Evolutionary conservation across 2,797 vertebrate genomes (phyloP), one percentile per base, ranked within the genome.

Genomic region (Lates japonicus): DNA sequence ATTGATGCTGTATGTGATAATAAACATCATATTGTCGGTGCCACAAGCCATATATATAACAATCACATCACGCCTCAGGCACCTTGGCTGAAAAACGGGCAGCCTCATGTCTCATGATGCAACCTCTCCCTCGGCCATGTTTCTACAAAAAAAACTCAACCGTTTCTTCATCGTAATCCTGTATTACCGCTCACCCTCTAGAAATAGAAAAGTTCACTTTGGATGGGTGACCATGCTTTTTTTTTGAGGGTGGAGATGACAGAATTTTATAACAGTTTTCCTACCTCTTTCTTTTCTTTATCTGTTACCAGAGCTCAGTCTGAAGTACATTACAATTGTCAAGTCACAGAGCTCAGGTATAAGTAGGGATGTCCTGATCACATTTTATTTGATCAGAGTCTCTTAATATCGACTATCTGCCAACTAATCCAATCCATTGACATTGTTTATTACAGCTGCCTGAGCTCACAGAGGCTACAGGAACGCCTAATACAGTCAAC

Each of bases 1-100:
- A 74, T 46, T 72, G 67, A 66, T 76, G 70, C 70, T 12, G n/a
- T n/a, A n/a, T n/a, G 31, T 22, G 57, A 65, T 71, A 64, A 67
- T 10, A 37, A 74, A 31, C 77, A 14, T 78, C 33, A 20, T 16
- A 39, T 35, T 52, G 37, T 46, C n/a, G 41, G 19, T 7, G 7
- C 31, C 22, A 3, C 17, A n/a, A n/a, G 63, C 29, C 62, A 46
- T 12, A n/a, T n/a, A 16, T 49, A 58, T 51, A 66, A 39, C 61
- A 25, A n/a, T 68, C 68, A 4, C 61, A 31, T 49, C 58, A 12
- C 17, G 74, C 74, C 33, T 8, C 29, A 54, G 71, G 67, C 60
- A 14, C 22, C 52, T 31, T 7, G 14, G 25, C 37, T 64, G 48
- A 63, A 60, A 10, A 52, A 33, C n/a, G n/a, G 80, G 61, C 71